These are phyloP conservation scores for Drosophila navojoa DNA, from an alignment of 1,140 invertebrate genomes.

Conservation along the genomic window DNA sequence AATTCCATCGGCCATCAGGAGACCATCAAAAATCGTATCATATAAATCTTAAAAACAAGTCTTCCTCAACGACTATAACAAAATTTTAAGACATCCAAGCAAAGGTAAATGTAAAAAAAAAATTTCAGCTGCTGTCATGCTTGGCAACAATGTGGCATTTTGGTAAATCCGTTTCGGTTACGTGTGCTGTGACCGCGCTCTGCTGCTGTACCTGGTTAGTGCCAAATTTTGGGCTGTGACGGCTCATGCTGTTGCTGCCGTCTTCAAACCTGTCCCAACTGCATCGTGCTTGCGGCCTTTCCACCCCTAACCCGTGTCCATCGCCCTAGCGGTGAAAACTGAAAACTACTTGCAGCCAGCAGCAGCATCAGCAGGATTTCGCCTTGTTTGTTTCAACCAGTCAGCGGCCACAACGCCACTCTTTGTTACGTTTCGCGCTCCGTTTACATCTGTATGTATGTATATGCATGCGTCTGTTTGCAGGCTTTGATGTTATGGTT, in stretches of 20 bases:
- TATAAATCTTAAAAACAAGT: conserved; percentile 23
- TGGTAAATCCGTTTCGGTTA: conserved; percentile 53
- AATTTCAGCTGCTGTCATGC: conserved; percentile 40
- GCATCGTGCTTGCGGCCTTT: conserved; percentile 65
- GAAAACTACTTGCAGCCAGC: conserved; percentile 62
- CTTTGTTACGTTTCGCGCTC: conserved; percentile 74
- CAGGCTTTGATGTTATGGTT: too few relatives aligned
- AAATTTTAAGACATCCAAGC: conserved; percentile 26
- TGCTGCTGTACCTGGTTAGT: conserved; percentile 71
- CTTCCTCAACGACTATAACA: conserved; percentile 21
- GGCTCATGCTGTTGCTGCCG: conserved; percentile 30
- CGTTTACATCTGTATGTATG: conserved; percentile 59
- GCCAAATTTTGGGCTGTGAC: conserved; percentile 61
- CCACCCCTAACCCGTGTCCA: conserved; percentile 25
- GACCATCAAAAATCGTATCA: not conserved
- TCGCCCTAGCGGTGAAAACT: conserved; percentile 42
- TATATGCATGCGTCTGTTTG: too few relatives aligned
- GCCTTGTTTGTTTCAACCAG: conserved; percentile 69
- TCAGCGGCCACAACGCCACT: conserved; percentile 58
- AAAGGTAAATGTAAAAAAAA: conserved; percentile 34
- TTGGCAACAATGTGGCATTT: conserved; percentile 69
- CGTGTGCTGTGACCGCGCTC: conserved; percentile 35
- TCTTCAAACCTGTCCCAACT: conserved; percentile 74
- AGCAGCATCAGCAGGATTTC: conserved; percentile 58
- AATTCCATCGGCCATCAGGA: not conserved